These are phyloP conservation scores for Antheraea mylitta DNA, from an alignment of 1,140 invertebrate genomes.

Conservation along the genomic window DNA sequence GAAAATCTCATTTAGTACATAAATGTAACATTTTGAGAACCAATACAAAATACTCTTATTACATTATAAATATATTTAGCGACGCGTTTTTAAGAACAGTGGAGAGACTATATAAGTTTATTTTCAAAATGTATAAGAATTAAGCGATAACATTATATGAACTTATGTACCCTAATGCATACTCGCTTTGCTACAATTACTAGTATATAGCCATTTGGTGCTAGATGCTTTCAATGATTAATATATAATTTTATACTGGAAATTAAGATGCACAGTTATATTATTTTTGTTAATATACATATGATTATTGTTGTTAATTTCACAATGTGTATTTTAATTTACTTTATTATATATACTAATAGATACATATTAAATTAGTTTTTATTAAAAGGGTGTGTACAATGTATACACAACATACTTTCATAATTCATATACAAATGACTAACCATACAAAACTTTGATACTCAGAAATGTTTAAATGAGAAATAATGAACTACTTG, in stretches of 20 bases:
- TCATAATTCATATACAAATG: no score
- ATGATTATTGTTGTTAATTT: neutral
- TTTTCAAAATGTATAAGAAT: neutral
- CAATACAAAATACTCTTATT: neutral
- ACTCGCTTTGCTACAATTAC: conserved; percentile 27
- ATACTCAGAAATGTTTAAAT: no score
- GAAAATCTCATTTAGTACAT: neutral
- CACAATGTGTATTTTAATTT: neutral
- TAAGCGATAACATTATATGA: neutral
- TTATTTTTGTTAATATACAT: conserved; percentile 2
- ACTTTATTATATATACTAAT: no score
- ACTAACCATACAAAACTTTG: no score
- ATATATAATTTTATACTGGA: conserved; percentile 42
- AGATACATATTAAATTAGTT: no score
- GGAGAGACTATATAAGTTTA: neutral
- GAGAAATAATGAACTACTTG: no score
- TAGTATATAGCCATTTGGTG: conserved; percentile 40
- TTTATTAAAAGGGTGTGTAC: no score
- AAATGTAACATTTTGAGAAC: no score
- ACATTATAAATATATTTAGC: neutral
- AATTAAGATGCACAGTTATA: conserved; percentile 41
- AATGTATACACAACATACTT: no score
- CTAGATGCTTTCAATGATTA: conserved; percentile 44
- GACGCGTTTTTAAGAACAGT: neutral
- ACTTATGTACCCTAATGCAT: neutral